Conservation (phyloP, 2,797 vertebrate species). For the Gastrophryne carolinensis region DNA sequence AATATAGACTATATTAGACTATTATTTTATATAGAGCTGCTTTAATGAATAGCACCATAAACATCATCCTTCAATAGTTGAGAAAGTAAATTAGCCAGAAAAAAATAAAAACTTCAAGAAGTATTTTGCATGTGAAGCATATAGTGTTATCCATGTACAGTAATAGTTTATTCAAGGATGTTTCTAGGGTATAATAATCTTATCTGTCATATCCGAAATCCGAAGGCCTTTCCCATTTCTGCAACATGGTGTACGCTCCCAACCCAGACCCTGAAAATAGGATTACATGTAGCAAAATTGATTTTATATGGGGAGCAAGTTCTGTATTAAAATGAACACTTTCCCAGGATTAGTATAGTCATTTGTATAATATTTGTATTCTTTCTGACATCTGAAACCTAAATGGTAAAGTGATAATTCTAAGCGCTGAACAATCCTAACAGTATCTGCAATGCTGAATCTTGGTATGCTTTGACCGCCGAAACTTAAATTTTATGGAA, state of each 20-base stretch:
- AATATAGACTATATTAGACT: too few relatives aligned
- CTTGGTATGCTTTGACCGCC: too few relatives aligned
- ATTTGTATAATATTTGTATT: not conserved
- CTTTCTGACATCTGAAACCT: too few relatives aligned
- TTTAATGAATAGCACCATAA: too few relatives aligned
- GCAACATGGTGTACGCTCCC: not conserved
- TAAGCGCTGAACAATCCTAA: too few relatives aligned
- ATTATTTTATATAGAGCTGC: too few relatives aligned
- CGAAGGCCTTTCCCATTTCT: conserved; percentile 26
- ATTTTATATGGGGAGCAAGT: not conserved
- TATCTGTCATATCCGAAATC: conserved; percentile 15
- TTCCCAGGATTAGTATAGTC: not conserved
- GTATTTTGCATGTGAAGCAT: not conserved
- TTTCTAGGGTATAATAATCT: not conserved
- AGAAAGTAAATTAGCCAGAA: too few relatives aligned
- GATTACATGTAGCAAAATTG: not conserved
- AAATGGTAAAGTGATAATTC: too few relatives aligned
- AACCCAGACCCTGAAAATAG: not conserved
- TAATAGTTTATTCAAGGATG: not conserved
- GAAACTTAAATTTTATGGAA: too few relatives aligned
- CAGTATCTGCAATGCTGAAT: too few relatives aligned
- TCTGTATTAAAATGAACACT: not conserved
- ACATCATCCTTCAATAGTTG: too few relatives aligned
- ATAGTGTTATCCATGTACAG: not conserved
- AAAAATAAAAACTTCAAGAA: too few relatives aligned